These are phyloP conservation scores for Semotilus atromaculatus DNA, from an alignment of 2,797 vertebrate species.

Conservation along the genomic window DNA sequence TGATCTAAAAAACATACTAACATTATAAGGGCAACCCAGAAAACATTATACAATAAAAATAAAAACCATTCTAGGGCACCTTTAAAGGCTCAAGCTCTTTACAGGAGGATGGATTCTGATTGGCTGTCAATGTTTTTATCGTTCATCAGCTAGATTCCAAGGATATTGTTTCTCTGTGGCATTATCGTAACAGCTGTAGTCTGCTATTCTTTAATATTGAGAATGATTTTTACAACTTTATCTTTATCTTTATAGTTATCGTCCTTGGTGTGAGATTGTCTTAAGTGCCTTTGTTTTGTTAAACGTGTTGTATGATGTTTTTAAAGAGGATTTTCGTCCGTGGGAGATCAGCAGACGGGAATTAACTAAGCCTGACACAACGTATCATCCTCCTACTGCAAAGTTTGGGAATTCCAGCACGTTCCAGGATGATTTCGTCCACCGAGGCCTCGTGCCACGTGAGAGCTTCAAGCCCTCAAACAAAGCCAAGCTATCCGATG, in stretches of 20 bases:
- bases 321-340: constrained; percentile 81
- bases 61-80: no score
- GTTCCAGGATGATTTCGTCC: constrained; percentile 80
- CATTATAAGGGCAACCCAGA: no score
- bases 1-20: no score
- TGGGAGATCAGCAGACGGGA: constrained; percentile 77
- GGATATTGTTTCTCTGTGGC: not conserved
- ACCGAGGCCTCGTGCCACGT: constrained; percentile 66
- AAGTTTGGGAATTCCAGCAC: constrained; percentile 85
- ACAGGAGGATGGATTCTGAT: not conserved
- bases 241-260: not conserved
- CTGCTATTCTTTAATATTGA: not conserved
- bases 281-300: not conserved
- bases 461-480: constrained; percentile 77
- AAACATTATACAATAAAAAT: no score
- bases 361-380: constrained; percentile 69
- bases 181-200: not conserved
- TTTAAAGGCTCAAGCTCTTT: not conserved
- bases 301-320: constrained; percentile 14
- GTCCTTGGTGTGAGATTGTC: not conserved
- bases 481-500: constrained; percentile 56
- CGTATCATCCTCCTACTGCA: constrained; percentile 73
- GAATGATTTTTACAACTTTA: not conserved
- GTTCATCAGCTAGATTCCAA: not conserved
- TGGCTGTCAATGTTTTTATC: not conserved